Base-by-base conservation (phyloP, 2,113 vertebrate species). In the Xyliphius kryptos region DNA sequence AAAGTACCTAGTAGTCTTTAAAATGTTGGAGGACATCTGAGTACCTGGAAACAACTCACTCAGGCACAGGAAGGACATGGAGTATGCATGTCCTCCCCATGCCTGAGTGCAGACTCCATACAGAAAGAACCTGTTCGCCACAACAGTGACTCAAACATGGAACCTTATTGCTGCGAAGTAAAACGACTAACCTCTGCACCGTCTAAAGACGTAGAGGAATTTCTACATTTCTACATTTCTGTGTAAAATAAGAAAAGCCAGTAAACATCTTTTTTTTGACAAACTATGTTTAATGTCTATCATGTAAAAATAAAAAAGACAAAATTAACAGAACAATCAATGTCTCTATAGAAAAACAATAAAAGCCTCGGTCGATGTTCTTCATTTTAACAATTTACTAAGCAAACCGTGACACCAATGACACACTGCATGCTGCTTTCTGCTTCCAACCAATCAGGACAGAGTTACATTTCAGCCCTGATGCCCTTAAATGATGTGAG, bases 261-360 rank as follows among this genome's bases (percentile, higher is more conserved):
- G 6, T 12, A 15, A n/a, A n/a, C 7, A 41, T 9, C 2, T 14
- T 7, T 46, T 14, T 6, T 46, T 46, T 46, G 43, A 14, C 14
- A 15, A 46, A 46, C 43, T 46, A 46, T 46, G 14, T 46, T 46
- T 46, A 46, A 46, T 14, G 43, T 46, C 13, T 52, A 37, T 58
- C 22, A 66, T 11, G 4, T 61, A 60, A 68, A 60, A 21, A 32
- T 19, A 67, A 22, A 0, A 56, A 64, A 22, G 51, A 55, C 43
- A 56, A 51, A 44, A 3, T 11, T 40, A 76, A 69, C 69, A 76
- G 69, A 74, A 74, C 75, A 80, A 54, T 68, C 71, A 52, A 54
- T 56, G 43, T 6, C 72, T 70, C 67, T 76, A 75, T 50, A 61
- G 63, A 78, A 32, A 76, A 68, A 74, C 61, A 74, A 69, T 77